Percentiles rank a stretch among this genome's conserved stretches.
phyloP scores from a whole-genome alignment of 1,140 invertebrate genomes.

The Musca domestica region DNA sequence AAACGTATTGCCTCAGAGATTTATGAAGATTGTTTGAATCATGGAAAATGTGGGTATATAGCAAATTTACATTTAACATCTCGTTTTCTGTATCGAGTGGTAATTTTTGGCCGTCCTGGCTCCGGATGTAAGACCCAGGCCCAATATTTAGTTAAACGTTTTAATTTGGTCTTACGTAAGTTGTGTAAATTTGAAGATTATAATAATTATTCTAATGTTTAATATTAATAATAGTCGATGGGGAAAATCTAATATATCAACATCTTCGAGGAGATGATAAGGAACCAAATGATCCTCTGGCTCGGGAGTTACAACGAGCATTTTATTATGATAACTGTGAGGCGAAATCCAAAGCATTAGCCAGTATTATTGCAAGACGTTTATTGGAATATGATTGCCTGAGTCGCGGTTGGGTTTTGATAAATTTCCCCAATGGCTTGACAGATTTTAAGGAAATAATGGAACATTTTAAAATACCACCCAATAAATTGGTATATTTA shows the following conservation, averaged over 20 bases:
- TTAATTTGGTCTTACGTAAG: conserved; percentile 38
- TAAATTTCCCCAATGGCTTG: conserved; percentile 42
- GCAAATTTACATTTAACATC: conserved; percentile 37
- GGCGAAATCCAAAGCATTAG: conserved; percentile 35
- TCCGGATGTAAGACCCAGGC: conserved; percentile 43
- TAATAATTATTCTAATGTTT: neutral
- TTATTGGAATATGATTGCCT: conserved; percentile 40
- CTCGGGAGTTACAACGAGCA: conserved; percentile 34
- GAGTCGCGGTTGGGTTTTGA: conserved; percentile 41
- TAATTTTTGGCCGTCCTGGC: conserved; percentile 39
- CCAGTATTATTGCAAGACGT: conserved; percentile 34
- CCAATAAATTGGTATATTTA: conserved; percentile 44
- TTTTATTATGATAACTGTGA: conserved; percentile 32
- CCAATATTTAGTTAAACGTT: conserved; percentile 34
- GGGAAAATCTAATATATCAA: conserved; percentile 39
- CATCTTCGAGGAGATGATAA: conserved; percentile 26
- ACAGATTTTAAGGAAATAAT: conserved; percentile 44
- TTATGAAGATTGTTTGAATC: conserved; percentile 36
- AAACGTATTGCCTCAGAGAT: conserved; percentile 34
- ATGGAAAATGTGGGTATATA: neutral
- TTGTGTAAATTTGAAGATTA: neutral
- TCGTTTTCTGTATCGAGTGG: conserved; percentile 38
- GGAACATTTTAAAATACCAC: conserved; percentile 40
- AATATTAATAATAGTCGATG: conserved; percentile 36
- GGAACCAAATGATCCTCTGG: neutral